Base-by-base conservation (phyloP, 2,888 invertebrate genomes). In the Alentia gelatinosa region DNA sequence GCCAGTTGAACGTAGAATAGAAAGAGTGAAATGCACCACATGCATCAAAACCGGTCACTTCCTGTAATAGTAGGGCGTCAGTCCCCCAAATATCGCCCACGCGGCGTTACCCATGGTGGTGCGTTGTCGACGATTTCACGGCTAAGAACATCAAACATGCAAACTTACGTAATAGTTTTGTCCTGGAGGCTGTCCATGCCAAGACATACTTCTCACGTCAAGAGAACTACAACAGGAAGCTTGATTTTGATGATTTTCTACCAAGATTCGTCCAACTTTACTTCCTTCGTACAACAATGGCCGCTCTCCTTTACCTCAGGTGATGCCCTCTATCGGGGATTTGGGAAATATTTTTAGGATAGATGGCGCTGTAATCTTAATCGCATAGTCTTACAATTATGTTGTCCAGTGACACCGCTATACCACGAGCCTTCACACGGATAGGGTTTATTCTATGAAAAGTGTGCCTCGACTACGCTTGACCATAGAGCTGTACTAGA, bases 121-220 rank as follows among this genome's bases (percentile, higher is more conserved):
- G 5, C 1, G 3, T 12, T 26, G 4, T 30, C 68, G 26, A 12
- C 30, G 26, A 5, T 56, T 68, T 68, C 30, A 47, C 7, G 68
- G 1, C 30, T 0, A 30, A 68, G n/a, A n/a, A 30, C 30, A 30
- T 19, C 1, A 83, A 37, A 83, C 15, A 26, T 12, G 83, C 40
- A 9, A 1, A 88, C 88, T 47, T 88, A 88, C 88, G 33, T 88
- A 88, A 50, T 47, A 88, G 50, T 88, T 88, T 1, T 40, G 88
- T 88, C 88, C 88, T 88, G 88, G 88, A 23, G 89, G 89, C 63
- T 40, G 56, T 37, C 37, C 63, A 15, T 63, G 37, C 89, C 56
- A 63, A 37, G 56, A 63, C 89, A 89, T 89, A 23, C 1, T 23
- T 83, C 1, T 35, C 0, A 37, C n/a, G n/a, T 83, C 7, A 9